These are phyloP conservation scores for Saguinus midas DNA, from an alignment of 2,113 vertebrate species.

Conservation along the genomic window DNA sequence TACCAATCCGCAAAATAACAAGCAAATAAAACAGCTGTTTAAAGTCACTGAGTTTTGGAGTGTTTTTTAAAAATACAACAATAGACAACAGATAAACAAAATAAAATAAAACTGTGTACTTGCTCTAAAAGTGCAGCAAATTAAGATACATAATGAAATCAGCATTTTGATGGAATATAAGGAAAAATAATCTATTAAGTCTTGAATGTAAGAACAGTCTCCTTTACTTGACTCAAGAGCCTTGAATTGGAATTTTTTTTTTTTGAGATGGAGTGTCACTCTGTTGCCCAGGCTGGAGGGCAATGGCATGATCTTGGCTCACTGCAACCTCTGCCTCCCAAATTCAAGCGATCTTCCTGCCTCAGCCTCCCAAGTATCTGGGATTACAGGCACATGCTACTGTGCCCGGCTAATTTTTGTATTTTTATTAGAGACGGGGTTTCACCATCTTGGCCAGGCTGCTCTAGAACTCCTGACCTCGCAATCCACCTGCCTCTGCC, in stretches of 20 bases:
- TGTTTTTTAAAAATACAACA: background rate
- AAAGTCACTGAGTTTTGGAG: conserved; percentile 14
- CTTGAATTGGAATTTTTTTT: conserved; percentile 5
- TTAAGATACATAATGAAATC: background rate
- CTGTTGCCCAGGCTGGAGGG: no score
- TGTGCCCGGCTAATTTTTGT: no score
- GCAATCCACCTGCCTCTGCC: no score
- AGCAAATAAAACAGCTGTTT: background rate
- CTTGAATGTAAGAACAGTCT: background rate
- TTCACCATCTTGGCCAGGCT: no score
- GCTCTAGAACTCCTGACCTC: no score
- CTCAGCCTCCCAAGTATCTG: no score
- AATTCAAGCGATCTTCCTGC: no score
- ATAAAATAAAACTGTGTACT: background rate
- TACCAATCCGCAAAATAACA: conserved; percentile 14
- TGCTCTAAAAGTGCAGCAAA: background rate
- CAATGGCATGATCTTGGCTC: no score
- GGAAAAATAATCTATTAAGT: background rate
- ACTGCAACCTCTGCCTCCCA: no score
- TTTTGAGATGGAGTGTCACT: no score
- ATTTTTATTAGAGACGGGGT: no score
- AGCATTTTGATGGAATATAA: background rate
- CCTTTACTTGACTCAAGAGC: background rate
- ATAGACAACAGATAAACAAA: background rate
- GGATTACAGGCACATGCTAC: no score